Base-by-base conservation (phyloP, 2,113 vertebrate species). In the Amazona vittata region DNA sequence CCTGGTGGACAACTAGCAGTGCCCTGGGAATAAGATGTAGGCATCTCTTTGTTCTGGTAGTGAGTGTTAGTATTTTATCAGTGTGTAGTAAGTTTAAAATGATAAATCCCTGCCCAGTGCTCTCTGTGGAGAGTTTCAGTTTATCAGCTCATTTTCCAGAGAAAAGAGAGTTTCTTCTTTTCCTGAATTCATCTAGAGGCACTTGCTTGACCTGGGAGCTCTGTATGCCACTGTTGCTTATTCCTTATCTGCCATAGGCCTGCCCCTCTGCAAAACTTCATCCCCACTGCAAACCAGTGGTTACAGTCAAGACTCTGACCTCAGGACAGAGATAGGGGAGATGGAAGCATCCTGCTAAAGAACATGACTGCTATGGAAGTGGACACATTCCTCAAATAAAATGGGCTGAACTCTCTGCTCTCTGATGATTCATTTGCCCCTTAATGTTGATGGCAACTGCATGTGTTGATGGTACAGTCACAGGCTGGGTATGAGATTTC, bases 1-100 rank as follows among this genome's bases (percentile, higher is more conserved):
- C 80, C 76, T 6, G 3, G 0, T 29, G 26, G 76, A 92, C 77
- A 80, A 21, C 12, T 11, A 39, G 12, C 50, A 81, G 76, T 55
- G 55, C 80, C 53, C 0, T n/a, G 81, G 73, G 83, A 96, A 64
- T 60, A 74, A 75, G 65, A 31, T 0, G 6, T 75, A 55, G 83
- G 77, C 5, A 2, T 92, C 71, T 95, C 71, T 94, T 93, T 94
- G 73, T 96, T 95, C 94, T 97, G 52, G 52, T 89, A 76, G 62
- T 13, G 64, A 86, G 60, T 31, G 18, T 89, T 71, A 82, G 77
- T 64, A 57, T 89, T 97, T 84, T 83, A 76, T 82, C 77, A 71
- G 64, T 55, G 16, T 92, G 73, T 86, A 62, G 28, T 86, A 71
- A 60, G 26, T 39, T 95, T 57, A 82, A 74, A 89, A 91, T 84